These are phyloP conservation scores for Synanceia verrucosa DNA, from an alignment of 2,797 vertebrate species.

Conservation along the genomic window DNA sequence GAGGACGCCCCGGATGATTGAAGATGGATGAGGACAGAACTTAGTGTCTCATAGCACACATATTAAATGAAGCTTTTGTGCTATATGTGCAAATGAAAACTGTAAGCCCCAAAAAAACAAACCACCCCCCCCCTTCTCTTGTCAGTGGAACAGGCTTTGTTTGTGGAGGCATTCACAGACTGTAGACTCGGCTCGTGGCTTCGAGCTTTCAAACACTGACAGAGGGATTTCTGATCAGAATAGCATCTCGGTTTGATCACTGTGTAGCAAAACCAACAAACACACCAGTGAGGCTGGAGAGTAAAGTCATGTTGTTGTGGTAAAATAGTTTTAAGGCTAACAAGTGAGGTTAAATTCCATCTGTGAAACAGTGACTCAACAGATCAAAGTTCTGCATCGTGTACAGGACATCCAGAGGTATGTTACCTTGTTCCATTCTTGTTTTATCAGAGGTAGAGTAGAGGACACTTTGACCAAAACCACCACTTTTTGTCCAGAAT, in stretches of 20 bases:
- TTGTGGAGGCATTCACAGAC: conserved; percentile 19
- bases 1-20: conserved; percentile 9
- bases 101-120: conserved; percentile 24
- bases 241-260: background rate
- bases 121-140: background rate
- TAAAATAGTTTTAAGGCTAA: background rate
- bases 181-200: conserved; percentile 7
- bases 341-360: background rate
- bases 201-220: conserved; percentile 15
- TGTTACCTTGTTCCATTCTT: too few relatives aligned
- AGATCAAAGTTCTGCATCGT: too few relatives aligned
- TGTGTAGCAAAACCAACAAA: background rate
- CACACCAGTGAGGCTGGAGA: background rate
- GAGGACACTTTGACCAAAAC: too few relatives aligned
- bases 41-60: conserved; percentile 16
- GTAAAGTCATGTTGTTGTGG: background rate
- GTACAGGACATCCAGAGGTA: too few relatives aligned
- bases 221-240: background rate
- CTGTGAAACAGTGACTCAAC: background rate
- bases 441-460: too few relatives aligned
- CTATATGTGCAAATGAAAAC: conserved; percentile 38
- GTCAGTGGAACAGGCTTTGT: conserved; percentile 23
- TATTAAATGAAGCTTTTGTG: conserved; percentile 32
- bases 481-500: too few relatives aligned
- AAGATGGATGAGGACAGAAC: conserved; percentile 33